Conservation (phyloP, 2,888 invertebrate genomes). For the Himalopsyche anomala region DNA sequence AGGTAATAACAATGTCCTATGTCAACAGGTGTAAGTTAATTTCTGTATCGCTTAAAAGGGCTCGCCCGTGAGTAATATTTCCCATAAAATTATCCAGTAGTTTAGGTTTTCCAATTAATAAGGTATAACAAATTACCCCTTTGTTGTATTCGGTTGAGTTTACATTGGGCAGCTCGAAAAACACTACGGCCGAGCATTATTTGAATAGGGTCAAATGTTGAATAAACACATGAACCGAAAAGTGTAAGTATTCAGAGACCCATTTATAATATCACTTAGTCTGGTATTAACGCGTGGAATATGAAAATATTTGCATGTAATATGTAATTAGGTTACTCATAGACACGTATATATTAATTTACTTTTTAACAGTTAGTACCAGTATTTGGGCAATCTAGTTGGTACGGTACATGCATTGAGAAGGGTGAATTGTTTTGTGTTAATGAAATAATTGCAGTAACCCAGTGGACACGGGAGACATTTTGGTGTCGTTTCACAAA, state of each 20-base stretch:
- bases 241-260: neutral
- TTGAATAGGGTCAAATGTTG: slow-evolving; percentile 12
- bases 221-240: slow-evolving; percentile 11
- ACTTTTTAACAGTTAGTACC: no score
- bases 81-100: neutral
- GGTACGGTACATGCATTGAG: no score
- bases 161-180: neutral
- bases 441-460: no score
- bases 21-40: slow-evolving; percentile 23
- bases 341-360: no score
- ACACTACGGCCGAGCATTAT: neutral
- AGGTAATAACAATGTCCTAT: neutral
- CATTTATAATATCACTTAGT: neutral
- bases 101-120: neutral
- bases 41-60: neutral
- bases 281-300: neutral
- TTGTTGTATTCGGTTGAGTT: neutral
- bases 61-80: neutral
- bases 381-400: no score
- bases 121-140: neutral
- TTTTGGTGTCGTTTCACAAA: no score
- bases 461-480: no score
- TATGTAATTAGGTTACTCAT: no score
- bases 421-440: no score
- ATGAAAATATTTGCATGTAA: neutral